These are phyloP conservation scores for Fragum fragum DNA, from an alignment of 2,888 invertebrate species.

Conservation along the genomic window DNA sequence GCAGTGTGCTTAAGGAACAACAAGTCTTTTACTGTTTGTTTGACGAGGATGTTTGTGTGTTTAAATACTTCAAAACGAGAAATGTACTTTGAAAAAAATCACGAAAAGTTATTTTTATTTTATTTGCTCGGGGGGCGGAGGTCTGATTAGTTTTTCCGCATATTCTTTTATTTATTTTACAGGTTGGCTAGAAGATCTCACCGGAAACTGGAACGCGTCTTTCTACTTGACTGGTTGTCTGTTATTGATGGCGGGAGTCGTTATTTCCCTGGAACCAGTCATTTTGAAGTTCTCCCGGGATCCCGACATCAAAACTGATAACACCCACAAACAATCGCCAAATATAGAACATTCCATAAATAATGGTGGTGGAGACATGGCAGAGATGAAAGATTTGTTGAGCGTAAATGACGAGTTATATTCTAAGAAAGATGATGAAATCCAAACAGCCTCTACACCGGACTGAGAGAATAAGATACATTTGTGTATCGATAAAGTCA, in stretches of 20 bases:
- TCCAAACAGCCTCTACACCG: background rate
- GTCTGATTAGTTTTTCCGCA: background rate
- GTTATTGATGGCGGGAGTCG: slow-evolving; percentile 34
- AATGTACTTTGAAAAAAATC: too few relatives aligned
- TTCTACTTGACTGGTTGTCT: slow-evolving; percentile 56
- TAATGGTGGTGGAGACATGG: background rate
- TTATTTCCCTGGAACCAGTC: slow-evolving; percentile 41
- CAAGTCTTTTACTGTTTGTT: too few relatives aligned
- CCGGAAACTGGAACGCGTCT: slow-evolving; percentile 63
- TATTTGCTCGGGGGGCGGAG: too few relatives aligned
- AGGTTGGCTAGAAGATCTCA: slow-evolving; percentile 56
- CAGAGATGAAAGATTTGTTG: background rate
- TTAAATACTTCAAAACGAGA: background rate
- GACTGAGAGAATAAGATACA: too few relatives aligned
- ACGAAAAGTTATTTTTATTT: background rate
- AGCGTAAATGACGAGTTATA: background rate
- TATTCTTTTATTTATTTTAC: slow-evolving; percentile 22
- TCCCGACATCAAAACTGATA: background rate
- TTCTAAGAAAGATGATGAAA: background rate
- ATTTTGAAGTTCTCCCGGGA: slow-evolving; percentile 10
- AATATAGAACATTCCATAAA: background rate
- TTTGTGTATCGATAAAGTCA: too few relatives aligned
- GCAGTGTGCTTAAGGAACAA: too few relatives aligned
- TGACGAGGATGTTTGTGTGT: too few relatives aligned
- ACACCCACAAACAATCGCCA: background rate